Conservation (phyloP, 2,113 vertebrate genomes). For the Castor canadensis region DNA sequence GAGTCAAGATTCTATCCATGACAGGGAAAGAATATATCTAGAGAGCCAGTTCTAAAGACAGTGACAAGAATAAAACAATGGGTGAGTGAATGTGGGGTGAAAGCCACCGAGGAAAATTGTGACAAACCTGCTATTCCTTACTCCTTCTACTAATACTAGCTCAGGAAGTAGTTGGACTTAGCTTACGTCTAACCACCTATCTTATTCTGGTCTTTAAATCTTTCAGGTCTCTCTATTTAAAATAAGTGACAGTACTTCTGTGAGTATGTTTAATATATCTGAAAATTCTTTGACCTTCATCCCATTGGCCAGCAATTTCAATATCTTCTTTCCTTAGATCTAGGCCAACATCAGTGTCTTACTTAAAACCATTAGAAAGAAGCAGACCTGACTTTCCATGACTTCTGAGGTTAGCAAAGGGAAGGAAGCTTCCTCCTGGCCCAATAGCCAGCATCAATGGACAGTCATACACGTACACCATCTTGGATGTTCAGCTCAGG, state of each 20-base stretch:
- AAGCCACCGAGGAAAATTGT: neutral
- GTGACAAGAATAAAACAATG: no score
- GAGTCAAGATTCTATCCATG: neutral
- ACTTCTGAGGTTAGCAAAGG: neutral
- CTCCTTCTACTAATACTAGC: neutral
- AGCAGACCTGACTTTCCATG: neutral
- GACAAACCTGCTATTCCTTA: neutral
- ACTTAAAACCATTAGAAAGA: neutral
- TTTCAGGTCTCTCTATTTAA: neutral
- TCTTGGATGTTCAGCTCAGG: neutral
- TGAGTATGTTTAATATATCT: neutral
- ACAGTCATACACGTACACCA: rapidly evolving
- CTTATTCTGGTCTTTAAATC: neutral
- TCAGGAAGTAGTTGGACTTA: neutral
- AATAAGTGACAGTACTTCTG: neutral
- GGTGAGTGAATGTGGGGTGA: neutral
- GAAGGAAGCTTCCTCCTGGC: no score
- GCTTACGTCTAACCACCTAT: no score
- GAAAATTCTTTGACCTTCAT: neutral
- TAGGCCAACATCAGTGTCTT: neutral
- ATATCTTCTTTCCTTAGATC: neutral
- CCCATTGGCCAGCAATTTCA: neutral
- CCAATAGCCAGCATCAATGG: no score
- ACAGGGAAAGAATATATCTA: neutral
- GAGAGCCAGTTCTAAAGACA: neutral